Base-by-base conservation (phyloP, 2,797 vertebrate species). In the Emys orbicularis region DNA sequence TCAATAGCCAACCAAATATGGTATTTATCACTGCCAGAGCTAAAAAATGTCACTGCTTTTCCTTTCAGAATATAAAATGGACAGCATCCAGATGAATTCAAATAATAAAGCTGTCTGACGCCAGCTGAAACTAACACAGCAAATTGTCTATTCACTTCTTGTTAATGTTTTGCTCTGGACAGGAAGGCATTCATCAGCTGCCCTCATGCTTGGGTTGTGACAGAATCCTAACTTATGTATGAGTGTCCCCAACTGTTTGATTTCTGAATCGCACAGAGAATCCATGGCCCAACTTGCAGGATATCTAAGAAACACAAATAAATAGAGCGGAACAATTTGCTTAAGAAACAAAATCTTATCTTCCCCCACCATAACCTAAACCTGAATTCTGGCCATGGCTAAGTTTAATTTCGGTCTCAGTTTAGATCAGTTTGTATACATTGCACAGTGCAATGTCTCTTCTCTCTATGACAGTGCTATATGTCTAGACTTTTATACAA, bases 221-320 rank as follows among this genome's bases (percentile, higher is more conserved):
- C 0, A 37, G 34, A 93, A 79, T 37, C 41, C 52, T 54, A 15
- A 5, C 81, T 52, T 74, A 84, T 59, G 16, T 41, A 18, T 13
- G 41, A 41, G n/a, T 0, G 0, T 1, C 4, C 27, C 44, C 65
- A 44, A 10, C 49, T 15, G 44, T 47, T 7, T 54, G 31, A 84
- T 23, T 59, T 82, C 49, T n/a, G 29, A 41, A 25, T 56, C 29
- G 21, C 1, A 82, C 37, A 65, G 47, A 61, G 37, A 74, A 79
- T 6, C 52, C 72, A 15, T 54, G 84, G 72, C 29, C 10, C 52
- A 50, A 50, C 0, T 0, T 37, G 54, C 25, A 84, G 1, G 3
- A 44, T 49, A 21, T 34, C 50, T n/a, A 23, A 81, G 31, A 76
- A 9, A 65, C 4, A 89, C 5, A 37, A 47, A 83, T n/a, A 76